Evolutionary conservation across 1,140 invertebrate species (phyloP).

Genomic region (Calliopsis andreniformis): DNA sequence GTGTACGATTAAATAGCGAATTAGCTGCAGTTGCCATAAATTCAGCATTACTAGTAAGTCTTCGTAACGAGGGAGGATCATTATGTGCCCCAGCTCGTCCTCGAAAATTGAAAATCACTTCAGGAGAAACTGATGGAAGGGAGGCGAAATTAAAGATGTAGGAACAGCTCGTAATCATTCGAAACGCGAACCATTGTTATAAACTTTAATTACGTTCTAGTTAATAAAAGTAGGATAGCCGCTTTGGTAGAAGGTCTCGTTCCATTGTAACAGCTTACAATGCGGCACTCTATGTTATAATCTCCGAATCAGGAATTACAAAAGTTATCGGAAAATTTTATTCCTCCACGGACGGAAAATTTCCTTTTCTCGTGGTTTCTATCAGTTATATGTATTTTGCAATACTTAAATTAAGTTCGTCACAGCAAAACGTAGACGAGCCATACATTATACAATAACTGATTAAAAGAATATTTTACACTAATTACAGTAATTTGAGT

Average conservation of each 20-base stretch:
- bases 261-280: background rate
- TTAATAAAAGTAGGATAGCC: constrained; percentile 20
- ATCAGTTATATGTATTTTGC: background rate
- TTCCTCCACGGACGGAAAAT: background rate
- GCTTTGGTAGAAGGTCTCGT: background rate
- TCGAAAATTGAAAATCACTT: background rate
- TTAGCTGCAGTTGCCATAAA: constrained; percentile 1
- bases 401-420: background rate
- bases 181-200: constrained; percentile 19
- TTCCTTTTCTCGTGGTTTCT: background rate
- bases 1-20: background rate
- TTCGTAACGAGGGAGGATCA: no score
- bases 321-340: constrained; percentile 6
- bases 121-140: background rate
- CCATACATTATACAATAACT: background rate
- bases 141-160: background rate
- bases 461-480: background rate
- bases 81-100: no score
- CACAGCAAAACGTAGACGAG: background rate
- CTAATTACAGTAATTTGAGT: no score
- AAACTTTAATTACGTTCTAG: constrained; percentile 31
- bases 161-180: background rate
- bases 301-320: constrained; percentile 6
- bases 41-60: background rate
- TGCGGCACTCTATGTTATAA: background rate